phyloP scores from a whole-genome alignment of 1,140 invertebrate species.

The Plutomurus gul region DNA sequence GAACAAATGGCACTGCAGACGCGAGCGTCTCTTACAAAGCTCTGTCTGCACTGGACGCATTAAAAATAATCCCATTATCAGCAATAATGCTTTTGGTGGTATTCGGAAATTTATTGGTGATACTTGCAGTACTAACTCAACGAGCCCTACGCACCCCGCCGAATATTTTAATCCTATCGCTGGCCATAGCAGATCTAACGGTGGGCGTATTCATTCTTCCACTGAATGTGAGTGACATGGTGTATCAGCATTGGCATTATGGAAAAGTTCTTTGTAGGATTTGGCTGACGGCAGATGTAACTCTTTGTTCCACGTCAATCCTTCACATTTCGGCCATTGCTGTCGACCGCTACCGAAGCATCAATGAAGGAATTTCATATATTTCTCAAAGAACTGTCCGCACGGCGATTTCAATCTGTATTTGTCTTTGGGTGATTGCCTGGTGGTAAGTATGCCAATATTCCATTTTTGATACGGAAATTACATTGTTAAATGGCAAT shows the following conservation, averaged over 20 bases:
- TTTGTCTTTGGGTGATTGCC: constrained; percentile 75
- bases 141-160: background rate
- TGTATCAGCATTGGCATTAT: background rate
- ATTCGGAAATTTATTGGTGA: constrained; percentile 29
- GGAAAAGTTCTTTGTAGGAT: background rate
- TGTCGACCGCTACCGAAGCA: constrained; percentile 62
- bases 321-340: constrained; percentile 76
- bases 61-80: background rate
- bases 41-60: too few relatives aligned
- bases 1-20: too few relatives aligned
- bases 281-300: constrained; percentile 14
- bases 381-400: constrained; percentile 63
- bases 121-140: constrained; percentile 3
- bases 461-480: too few relatives aligned
- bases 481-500: too few relatives aligned
- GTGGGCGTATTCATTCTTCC: constrained; percentile 31
- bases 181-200: constrained; percentile 23
- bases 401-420: background rate
- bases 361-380: constrained; percentile 67
- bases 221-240: constrained; percentile 49
- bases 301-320: constrained; percentile 70
- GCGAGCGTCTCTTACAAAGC: too few relatives aligned
- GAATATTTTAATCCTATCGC: constrained; percentile 17
- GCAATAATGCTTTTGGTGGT: background rate
- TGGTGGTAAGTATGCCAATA: too few relatives aligned